Evolutionary conservation across 2,888 invertebrate genomes (phyloP).

Genomic region (Chirona hameri): DNA sequence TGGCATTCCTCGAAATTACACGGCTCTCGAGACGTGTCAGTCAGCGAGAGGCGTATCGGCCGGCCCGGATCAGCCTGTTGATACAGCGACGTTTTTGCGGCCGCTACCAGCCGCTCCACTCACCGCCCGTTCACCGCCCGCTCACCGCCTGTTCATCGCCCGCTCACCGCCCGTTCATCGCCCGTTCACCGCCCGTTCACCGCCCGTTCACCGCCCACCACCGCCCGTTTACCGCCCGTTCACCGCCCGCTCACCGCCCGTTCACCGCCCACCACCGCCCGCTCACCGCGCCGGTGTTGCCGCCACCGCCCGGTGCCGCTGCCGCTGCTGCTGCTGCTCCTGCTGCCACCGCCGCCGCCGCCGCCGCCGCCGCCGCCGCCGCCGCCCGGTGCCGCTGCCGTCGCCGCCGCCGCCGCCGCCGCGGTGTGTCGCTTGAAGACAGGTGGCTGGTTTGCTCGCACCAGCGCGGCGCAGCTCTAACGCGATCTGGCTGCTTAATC

Average conservation of each 20-base stretch:
- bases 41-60: neutral
- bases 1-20: constrained; percentile 27
- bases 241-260: too few relatives aligned
- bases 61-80: neutral
- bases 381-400: neutral
- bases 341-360: neutral
- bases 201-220: too few relatives aligned
- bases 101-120: neutral
- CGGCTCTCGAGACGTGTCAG: constrained; percentile 2
- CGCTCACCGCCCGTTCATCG: too few relatives aligned
- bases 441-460: neutral
- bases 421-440: neutral
- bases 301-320: too few relatives aligned
- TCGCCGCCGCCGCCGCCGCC: neutral
- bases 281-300: too few relatives aligned
- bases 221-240: too few relatives aligned
- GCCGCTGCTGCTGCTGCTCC: too few relatives aligned
- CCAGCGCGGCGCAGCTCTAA: neutral
- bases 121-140: too few relatives aligned
- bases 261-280: too few relatives aligned
- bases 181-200: neutral
- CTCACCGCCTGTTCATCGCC: too few relatives aligned
- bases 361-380: neutral
- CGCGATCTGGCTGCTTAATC: neutral
- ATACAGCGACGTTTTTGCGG: constrained; percentile 1